Evolutionary conservation across 2,113 vertebrate species (phyloP).

Genomic region (Orthochromis indermauri): DNA sequence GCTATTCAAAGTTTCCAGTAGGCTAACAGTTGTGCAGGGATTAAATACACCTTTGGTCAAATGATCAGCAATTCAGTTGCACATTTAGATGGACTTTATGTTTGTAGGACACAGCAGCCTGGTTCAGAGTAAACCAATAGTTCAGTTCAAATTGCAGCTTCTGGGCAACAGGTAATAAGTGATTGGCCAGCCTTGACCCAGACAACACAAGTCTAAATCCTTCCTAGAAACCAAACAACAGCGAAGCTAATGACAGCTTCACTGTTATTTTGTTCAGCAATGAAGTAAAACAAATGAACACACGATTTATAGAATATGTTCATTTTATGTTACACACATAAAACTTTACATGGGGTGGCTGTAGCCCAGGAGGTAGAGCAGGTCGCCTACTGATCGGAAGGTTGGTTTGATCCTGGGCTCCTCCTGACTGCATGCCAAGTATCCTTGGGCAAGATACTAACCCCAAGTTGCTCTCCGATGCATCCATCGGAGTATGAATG

Average conservation of each 20-base stretch:
- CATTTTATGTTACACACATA: background rate
- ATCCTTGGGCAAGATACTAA: background rate
- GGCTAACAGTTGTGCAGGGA: background rate
- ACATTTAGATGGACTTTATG: background rate
- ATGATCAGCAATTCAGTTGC: background rate
- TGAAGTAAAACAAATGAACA: background rate
- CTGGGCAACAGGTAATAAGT: background rate
- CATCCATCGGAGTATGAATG: background rate
- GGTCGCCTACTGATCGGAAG: background rate
- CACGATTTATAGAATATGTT: background rate
- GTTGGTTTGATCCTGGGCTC: background rate
- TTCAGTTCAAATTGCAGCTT: background rate
- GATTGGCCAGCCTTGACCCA: background rate
- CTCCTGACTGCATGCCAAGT: background rate
- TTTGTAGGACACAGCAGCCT: background rate
- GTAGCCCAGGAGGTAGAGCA: background rate
- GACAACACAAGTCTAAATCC: background rate
- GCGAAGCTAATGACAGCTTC: background rate
- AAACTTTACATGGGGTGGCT: background rate
- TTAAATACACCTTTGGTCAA: background rate
- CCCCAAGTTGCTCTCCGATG: background rate
- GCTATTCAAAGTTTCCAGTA: background rate
- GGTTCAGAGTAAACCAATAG: background rate
- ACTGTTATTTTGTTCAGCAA: background rate
- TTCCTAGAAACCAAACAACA: background rate